Percentiles rank a stretch among this genome's conserved stretches.
These are phyloP conservation scores for Mya arenaria DNA, from an alignment of 1,140 invertebrate species.

Conservation along the genomic window DNA sequence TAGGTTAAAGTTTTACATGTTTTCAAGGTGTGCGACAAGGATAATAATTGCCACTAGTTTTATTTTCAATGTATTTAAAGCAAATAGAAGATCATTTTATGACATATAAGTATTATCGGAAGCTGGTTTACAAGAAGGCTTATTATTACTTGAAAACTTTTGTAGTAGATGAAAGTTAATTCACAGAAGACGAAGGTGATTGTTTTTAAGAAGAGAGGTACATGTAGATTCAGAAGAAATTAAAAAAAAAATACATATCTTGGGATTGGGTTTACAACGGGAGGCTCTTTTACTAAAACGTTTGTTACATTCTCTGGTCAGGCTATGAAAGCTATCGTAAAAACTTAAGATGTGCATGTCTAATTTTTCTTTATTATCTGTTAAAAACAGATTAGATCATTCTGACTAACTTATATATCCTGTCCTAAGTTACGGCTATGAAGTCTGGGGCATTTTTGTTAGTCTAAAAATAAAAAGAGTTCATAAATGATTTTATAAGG, in stretches of 20 bases:
- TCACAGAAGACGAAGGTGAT: conserved; percentile 6
- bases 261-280: conserved; percentile 9
- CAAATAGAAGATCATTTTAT: conserved; percentile 15
- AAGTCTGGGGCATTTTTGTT: conserved; percentile 6
- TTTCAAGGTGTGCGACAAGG: conserved; percentile 39
- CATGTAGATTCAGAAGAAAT: neutral
- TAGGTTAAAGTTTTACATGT: neutral
- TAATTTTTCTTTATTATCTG: neutral
- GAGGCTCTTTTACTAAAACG: neutral
- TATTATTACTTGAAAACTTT: neutral
- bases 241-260: conserved; percentile 9
- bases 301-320: neutral
- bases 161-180: neutral
- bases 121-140: neutral
- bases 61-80: conserved; percentile 46
- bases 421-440: neutral
- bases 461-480: neutral
- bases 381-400: neutral
- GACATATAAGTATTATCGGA: neutral
- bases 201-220: conserved; percentile 16
- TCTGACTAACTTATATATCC: conserved; percentile 11
- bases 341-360: conserved; percentile 9
- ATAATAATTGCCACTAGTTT: conserved; percentile 31
- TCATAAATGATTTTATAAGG: neutral
- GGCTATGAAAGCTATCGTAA: neutral